Evolutionary conservation across 2,113 vertebrate genomes (phyloP).

Genomic region (Dasypus novemcinctus): DNA sequence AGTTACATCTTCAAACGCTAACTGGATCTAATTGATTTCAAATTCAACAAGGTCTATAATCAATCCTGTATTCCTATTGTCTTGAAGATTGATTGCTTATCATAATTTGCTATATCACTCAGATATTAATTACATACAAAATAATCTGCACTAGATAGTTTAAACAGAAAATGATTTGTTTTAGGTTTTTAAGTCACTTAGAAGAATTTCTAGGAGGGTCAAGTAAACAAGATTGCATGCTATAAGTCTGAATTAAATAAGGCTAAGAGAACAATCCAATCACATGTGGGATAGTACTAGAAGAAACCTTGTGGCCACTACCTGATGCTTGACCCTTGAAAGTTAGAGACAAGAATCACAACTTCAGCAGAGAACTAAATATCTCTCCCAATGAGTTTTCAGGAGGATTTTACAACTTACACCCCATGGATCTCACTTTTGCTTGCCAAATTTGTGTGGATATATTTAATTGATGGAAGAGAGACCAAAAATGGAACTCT

Average conservation of each 20-base stretch:
- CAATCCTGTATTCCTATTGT: conserved; percentile 29
- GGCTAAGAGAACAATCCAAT: neutral
- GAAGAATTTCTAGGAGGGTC: conserved; percentile 23
- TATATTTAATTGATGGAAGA: neutral
- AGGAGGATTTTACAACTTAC: neutral
- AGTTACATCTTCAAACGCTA: neutral
- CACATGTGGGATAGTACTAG: neutral
- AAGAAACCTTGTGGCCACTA: neutral
- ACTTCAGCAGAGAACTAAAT: neutral
- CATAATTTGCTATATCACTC: conserved; percentile 28
- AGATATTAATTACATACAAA: conserved; percentile 50
- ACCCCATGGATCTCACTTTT: neutral
- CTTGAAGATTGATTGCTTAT: conserved; percentile 52
- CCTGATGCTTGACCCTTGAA: neutral
- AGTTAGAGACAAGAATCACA: neutral
- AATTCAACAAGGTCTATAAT: neutral
- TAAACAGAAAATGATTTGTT: conserved; percentile 51
- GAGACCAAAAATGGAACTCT: neutral
- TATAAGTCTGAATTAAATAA: neutral
- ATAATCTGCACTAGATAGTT: conserved; percentile 3
- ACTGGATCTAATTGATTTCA: conserved; percentile 41
- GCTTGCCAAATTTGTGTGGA: neutral
- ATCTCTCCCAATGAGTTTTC: neutral
- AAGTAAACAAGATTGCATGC: neutral
- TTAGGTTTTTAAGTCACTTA: conserved; percentile 44